Evolutionary conservation across 1,140 invertebrate species (phyloP), one percentile per base, ranked within the genome.

Genomic region (Drosophila watanabei): DNA sequence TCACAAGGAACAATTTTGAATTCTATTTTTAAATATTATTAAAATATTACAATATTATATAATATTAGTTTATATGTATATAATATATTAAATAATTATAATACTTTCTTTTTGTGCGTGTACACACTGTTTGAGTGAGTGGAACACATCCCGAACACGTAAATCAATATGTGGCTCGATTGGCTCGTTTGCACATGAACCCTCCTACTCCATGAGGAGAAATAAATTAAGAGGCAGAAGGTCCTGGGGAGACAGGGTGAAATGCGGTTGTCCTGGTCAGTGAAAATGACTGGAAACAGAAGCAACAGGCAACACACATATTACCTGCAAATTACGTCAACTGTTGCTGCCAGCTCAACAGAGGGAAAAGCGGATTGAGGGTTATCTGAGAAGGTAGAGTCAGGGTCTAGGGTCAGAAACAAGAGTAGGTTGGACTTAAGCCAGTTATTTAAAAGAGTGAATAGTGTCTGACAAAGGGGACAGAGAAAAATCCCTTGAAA

Each of bases 241-340:
- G 37, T 49, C 20, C 28, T 30, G 16, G 37, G 41, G 49, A 51
- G 39, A 28, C 37, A n/a, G 37, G 48, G 4, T 41, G 28, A 59
- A 45, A 54, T 56, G 64, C 54, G 39, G 75, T 51, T 57, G 68
- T 57, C 45, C 51, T 60, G 59, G 69, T 66, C 66, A 73, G 63
- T 80, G 52, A 65, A 73, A 62, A 61, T 49, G 54, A 32, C 35
- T 46, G 63, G 59, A 51, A 61, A 66, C 69, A 58, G 63, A 35
- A 70, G 71, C 49, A 79, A 72, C 65, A 64, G 64, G 46, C 86
- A 85, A 70, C 82, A 68, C 66, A 79, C 86, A 79, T 64, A 90
- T 91, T 90, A 82, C 79, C 86, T 90, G 79, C 51, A 90, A 90
- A 90, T 91, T 91, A 90, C 79, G 82, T 86, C 82, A 90, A 91